Base-by-base conservation (phyloP, 2,888 invertebrate genomes). In the Imbricaverruca yamaguchii region DNA sequence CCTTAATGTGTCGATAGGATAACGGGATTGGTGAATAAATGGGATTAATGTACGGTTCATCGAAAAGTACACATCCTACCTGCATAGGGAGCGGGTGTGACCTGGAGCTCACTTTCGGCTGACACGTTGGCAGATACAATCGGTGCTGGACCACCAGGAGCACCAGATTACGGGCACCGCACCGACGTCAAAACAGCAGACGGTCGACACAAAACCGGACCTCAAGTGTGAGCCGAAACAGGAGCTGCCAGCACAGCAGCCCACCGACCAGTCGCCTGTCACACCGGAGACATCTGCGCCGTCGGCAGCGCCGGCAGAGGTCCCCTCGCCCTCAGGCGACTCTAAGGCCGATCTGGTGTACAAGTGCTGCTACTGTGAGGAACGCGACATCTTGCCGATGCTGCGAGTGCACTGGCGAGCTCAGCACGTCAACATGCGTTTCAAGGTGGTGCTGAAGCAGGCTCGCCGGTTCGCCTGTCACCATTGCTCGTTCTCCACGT, bases 341-440 rank as follows among this genome's bases (percentile, higher is more conserved):
- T 59, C 59, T 4, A 11, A 15, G 12, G 59, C 59, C 12, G 1
- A 11, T 15, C 12, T 59, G 59, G 11, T 74, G 15, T 74, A 74
- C 74, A 74, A 74, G 74, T 74, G 74, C 74, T 53, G 55, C 21
- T 74, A 55, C 74, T 74, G 74, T 55, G 21, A 18, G 18, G 74
- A 74, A 23, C 74, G 55, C 6, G 74, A 55, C 53, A 74, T 55
- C 74, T 55, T 74, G 15, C 74, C 74, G 21, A 9, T 55, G 21
- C 74, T 74, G 74, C 74, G 74, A 9, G 55, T 0, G 9, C 74
- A 74, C 74, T 74, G 74, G 74, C 23, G 21, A 21, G 15, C 55
- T 3, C 74, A 39, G 53, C 74, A 74, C 74, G 21, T 6, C 74
- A 4, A 55, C 55, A 18, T 21, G 74, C 53, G 74, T 10, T 74